Base-by-base conservation (phyloP, 2,888 invertebrate species). In the Pachymerium ferrugineum region DNA sequence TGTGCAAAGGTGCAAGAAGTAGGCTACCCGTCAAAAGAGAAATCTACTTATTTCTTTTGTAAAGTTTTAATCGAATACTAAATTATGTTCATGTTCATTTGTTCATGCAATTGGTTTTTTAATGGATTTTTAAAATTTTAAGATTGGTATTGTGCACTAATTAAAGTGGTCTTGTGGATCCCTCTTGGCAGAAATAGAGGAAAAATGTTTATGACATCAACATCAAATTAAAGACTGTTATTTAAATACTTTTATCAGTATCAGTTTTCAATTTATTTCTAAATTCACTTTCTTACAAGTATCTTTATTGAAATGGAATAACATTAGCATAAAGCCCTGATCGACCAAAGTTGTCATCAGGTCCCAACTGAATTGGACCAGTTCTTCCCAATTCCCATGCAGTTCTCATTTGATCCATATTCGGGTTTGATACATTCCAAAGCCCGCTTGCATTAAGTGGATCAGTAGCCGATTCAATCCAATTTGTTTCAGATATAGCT, bases 341-440 rank as follows among this genome's bases (percentile, higher is more conserved):
- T 54, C 42, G 38, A 4, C 72, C 72, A 29, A 72, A 72, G 10
- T 30, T 22, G 28, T 54, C 54, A 19, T 25, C 38, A 1, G 42
- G 72, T n/a, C 72, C 72, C 4, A 54, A 22, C 28, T 72, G 47
- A 54, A 30, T n/a, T 22, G 72, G 72, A 31, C 47, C 72, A 10
- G 72, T 72, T 54, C 72, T 42, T n/a, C 72, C 72, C 54, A 72
- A 47, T 29, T 72, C 72, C 72, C 72, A 72, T 1, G 47, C n/a
- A 1, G 72, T 47, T 47, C 72, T 38, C 29, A 42, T 12, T 19
- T 47, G 54, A 33, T 72, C 47, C 1, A 72, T 8, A 54, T 54
- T 72, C 12, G 72, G 72, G 16, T 72, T 72, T 22, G 30, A n/a
- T 4, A 31, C 30, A 16, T 72, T 72, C 72, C 72, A 72, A 12